phyloP scores from a whole-genome alignment of 2,888 invertebrate species.

The Mythimna albipuncta region DNA sequence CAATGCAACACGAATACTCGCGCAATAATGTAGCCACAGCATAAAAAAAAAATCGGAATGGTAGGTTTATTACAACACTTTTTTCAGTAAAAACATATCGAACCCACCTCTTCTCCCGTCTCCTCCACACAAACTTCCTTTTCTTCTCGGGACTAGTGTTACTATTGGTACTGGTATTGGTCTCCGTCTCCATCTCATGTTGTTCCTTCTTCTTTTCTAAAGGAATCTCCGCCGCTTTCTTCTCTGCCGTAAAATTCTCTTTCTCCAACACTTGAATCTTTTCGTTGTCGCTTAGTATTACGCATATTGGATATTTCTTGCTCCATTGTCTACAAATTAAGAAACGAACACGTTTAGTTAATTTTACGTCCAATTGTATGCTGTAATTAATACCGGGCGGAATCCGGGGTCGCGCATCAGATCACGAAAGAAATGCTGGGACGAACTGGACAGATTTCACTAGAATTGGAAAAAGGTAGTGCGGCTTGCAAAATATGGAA shows the following conservation, averaged over 20 bases:
- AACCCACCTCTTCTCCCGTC: slow-evolving; percentile 81
- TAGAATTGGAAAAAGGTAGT: no score
- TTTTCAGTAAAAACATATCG: neutral
- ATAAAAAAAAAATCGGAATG: no score
- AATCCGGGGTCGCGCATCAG: no score
- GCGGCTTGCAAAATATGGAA: no score
- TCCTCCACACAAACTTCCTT: slow-evolving; percentile 86
- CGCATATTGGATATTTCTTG: slow-evolving; percentile 97
- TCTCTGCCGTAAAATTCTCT: slow-evolving; percentile 76
- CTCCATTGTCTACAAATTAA: slow-evolving; percentile 93
- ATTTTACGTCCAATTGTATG: neutral
- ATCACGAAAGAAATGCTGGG: no score
- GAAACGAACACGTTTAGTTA: neutral
- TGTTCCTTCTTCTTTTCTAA: slow-evolving; percentile 80
- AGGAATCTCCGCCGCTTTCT: slow-evolving; percentile 74
- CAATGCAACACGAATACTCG: no score
- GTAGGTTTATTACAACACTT: neutral
- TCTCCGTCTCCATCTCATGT: slow-evolving; percentile 86
- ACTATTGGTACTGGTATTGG: slow-evolving; percentile 76
- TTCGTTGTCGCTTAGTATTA: slow-evolving; percentile 90
- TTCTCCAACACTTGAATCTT: slow-evolving; percentile 87
- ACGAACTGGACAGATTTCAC: no score
- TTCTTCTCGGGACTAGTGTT: slow-evolving; percentile 87
- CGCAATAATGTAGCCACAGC: no score
- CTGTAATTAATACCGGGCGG: no score